phyloP scores from a whole-genome alignment of 2,113 vertebrate species.

The Rhinolophus ferrumequinum region DNA sequence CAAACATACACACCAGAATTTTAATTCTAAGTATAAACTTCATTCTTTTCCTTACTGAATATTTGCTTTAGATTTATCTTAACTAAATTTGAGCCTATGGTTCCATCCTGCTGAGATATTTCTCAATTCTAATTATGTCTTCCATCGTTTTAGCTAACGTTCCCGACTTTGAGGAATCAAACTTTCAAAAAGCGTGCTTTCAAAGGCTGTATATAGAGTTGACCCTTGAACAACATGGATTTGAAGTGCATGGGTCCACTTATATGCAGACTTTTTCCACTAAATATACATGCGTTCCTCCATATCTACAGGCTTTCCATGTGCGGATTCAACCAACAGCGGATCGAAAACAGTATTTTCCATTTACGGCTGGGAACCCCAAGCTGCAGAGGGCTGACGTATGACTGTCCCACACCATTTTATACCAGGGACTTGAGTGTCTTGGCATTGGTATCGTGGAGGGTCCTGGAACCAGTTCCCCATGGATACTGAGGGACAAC shows the following conservation, averaged over 20 bases:
- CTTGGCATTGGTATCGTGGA: not conserved
- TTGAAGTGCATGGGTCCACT: not conserved
- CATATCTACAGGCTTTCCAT: not conserved
- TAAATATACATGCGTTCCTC: not conserved
- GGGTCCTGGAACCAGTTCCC: not conserved
- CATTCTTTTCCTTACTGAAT: not conserved
- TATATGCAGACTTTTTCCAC: no score
- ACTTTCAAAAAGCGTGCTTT: constrained; percentile 23
- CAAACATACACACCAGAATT: not conserved
- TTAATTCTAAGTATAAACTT: not conserved
- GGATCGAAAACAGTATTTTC: not conserved
- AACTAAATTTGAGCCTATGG: not conserved
- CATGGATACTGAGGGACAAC: not conserved
- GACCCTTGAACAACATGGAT: not conserved
- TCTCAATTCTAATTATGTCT: constrained; percentile 3
- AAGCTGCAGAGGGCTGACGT: not conserved
- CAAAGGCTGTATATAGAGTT: not conserved
- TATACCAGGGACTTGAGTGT: not conserved
- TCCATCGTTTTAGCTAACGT: not conserved
- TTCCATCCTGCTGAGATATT: not conserved
- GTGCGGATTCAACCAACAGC: not conserved
- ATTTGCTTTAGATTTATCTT: constrained; percentile 1
- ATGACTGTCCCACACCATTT: not conserved
- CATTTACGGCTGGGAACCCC: not conserved
- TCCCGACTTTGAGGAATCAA: not conserved